Percentiles rank a stretch among this genome's conserved stretches.
These are phyloP conservation scores for Brachystomella parvula DNA, from an alignment of 1,140 invertebrate species.

Conservation along the genomic window DNA sequence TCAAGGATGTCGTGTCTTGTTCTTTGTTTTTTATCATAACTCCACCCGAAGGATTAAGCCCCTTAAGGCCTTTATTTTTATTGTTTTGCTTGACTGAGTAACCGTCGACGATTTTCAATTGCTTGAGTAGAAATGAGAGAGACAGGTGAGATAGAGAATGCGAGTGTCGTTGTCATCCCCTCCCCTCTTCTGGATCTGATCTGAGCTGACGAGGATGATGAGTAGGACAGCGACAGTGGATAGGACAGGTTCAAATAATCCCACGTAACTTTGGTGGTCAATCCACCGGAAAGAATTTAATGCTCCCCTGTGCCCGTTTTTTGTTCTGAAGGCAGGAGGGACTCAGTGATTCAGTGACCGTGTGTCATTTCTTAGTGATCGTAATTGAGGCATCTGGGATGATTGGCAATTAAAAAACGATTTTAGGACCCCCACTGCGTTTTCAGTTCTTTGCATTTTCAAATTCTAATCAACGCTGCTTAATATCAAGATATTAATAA, in stretches of 20 bases:
- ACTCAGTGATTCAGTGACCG: too few species aligned
- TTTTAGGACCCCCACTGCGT: too few species aligned
- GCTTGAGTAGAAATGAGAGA: not conserved
- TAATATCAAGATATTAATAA: too few species aligned
- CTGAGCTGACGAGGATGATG: not conserved
- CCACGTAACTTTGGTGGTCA: not conserved
- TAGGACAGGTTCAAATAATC: not conserved
- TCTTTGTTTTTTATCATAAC: too few species aligned
- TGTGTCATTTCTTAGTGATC: not conserved
- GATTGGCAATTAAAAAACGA: conserved; percentile 21
- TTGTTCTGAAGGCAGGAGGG: too few species aligned
- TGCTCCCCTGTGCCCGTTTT: too few species aligned
- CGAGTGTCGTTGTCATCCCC: not conserved
- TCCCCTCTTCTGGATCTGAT: not conserved
- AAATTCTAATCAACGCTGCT: too few species aligned
- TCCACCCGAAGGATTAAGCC: not conserved
- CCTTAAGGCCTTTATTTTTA: not conserved
- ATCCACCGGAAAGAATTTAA: not conserved
- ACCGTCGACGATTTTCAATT: not conserved
- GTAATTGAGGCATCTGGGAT: not conserved
- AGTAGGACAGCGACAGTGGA: too few species aligned
- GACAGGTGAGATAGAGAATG: not conserved
- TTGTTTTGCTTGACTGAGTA: too few species aligned
- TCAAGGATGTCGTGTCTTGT: too few species aligned
- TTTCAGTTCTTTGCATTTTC: too few species aligned